Percentiles rank a stretch among this genome's conserved stretches.
Evolutionary conservation across 2,797 vertebrate genomes (phyloP).

Genomic region (Morus bassanus): DNA sequence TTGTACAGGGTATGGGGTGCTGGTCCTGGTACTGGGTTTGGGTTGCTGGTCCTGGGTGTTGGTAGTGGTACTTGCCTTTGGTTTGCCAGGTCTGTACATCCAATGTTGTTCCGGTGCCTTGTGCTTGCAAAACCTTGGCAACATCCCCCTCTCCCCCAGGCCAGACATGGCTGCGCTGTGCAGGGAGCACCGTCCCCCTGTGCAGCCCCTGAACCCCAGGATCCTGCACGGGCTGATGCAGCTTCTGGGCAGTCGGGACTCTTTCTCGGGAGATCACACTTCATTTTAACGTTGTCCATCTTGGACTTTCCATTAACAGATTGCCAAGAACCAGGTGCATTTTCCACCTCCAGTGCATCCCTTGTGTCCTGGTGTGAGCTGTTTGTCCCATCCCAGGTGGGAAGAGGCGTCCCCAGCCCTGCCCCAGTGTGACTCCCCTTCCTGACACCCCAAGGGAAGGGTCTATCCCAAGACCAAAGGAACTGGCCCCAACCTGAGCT

Average conservation of each 20-base stretch:
- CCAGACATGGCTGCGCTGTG: neutral
- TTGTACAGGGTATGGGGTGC: neutral
- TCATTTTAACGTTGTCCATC: neutral
- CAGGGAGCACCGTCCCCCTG: neutral
- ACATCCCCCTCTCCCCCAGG: rapidly evolving
- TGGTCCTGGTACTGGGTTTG: neutral
- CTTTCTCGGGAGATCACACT: neutral
- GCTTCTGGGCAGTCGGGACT: neutral
- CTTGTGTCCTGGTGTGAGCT: neutral
- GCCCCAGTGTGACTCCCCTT: neutral
- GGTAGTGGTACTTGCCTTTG: neutral
- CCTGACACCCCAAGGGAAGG: neutral
- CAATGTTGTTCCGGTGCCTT: neutral
- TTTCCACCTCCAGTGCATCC: neutral
- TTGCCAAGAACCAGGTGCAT: neutral
- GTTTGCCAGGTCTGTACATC: neutral
- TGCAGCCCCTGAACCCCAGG: neutral
- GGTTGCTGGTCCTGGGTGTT: neutral
- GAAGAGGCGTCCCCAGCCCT: neutral
- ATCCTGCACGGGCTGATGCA: neutral
- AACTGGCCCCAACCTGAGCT: neutral
- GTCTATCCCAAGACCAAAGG: neutral
- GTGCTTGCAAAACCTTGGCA: neutral
- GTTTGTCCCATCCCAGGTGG: neutral
- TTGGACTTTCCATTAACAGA: neutral